Percentiles rank a stretch among this genome's conserved stretches.
Conservation (phyloP, 1,140 invertebrate species). For the Panagrolaimus sp. region DNA sequence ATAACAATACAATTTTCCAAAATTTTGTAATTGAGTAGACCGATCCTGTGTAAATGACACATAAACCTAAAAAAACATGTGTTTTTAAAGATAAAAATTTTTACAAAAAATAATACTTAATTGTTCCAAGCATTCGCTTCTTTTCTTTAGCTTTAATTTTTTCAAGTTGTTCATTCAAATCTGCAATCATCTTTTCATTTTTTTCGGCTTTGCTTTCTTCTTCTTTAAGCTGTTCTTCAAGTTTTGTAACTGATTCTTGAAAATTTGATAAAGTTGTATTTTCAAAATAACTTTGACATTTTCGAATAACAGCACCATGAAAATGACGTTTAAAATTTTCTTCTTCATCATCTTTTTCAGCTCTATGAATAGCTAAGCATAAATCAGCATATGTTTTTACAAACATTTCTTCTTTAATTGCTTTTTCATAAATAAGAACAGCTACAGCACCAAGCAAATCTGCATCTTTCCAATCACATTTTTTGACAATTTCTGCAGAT, state of each 20-base stretch:
- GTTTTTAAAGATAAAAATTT: too few species aligned
- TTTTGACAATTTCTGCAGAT: neutral
- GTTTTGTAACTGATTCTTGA: neutral
- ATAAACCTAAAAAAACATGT: neutral
- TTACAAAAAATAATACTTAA: neutral
- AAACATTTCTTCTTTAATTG: neutral
- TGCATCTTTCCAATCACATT: neutral
- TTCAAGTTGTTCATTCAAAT: neutral
- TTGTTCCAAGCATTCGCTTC: neutral
- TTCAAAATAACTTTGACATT: neutral
- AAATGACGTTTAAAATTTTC: neutral
- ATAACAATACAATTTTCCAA: neutral
- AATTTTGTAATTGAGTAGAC: neutral
- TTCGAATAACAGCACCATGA: neutral
- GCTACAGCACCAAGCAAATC: neutral
- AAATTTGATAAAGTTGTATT: neutral
- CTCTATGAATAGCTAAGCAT: neutral
- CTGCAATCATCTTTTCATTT: neutral
- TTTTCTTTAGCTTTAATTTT: neutral
- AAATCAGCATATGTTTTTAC: neutral
- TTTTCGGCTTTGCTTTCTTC: neutral
- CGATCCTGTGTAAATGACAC: neutral
- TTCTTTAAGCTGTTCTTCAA: neutral
- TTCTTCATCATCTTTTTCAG: neutral
- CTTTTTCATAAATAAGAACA: neutral